A percentile compares a stretch with the other conserved stretches of the same genome.
Evolutionary conservation across 2,113 vertebrate genomes (phyloP).

Genomic region (Phylloscopus whistleri): DNA sequence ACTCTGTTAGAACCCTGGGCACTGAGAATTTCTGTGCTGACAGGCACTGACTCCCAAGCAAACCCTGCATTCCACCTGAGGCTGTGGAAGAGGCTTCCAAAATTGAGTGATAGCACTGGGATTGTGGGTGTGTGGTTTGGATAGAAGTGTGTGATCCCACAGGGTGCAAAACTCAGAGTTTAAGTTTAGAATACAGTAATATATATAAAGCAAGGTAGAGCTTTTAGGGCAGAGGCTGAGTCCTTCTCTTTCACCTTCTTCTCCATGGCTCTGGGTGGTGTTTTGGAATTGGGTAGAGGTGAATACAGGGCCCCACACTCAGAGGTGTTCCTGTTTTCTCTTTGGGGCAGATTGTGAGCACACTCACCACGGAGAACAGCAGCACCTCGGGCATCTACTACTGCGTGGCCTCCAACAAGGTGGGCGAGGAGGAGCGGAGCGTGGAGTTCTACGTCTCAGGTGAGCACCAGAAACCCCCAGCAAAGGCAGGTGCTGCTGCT

Average conservation of each 20-base stretch:
- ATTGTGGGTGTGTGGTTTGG: background rate
- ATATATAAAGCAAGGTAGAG: background rate
- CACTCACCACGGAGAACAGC: slow-evolving; percentile 69
- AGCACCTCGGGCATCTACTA: slow-evolving; percentile 76
- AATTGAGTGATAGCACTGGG: background rate
- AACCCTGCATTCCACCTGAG: background rate
- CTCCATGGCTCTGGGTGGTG: too few relatives aligned
- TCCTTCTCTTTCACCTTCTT: too few relatives aligned
- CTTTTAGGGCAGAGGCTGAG: background rate
- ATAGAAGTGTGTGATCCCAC: background rate
- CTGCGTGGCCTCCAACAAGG: slow-evolving; percentile 78
- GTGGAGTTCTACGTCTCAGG: slow-evolving; percentile 81
- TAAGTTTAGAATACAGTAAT: background rate
- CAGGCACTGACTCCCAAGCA: background rate
- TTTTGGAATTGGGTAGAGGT: background rate
- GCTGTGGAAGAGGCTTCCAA: background rate
- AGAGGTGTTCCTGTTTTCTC: background rate
- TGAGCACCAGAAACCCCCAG: slow-evolving; percentile 17
- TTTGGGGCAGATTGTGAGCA: slow-evolving; percentile 76
- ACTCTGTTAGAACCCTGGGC: background rate
- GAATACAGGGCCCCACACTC: background rate
- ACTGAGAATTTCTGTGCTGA: background rate
- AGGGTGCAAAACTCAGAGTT: background rate
- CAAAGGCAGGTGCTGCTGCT: background rate
- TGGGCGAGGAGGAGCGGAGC: slow-evolving; percentile 53